These are phyloP conservation scores for Sarcoramphus papa DNA, from an alignment of 2,797 vertebrate genomes.

Conservation along the genomic window DNA sequence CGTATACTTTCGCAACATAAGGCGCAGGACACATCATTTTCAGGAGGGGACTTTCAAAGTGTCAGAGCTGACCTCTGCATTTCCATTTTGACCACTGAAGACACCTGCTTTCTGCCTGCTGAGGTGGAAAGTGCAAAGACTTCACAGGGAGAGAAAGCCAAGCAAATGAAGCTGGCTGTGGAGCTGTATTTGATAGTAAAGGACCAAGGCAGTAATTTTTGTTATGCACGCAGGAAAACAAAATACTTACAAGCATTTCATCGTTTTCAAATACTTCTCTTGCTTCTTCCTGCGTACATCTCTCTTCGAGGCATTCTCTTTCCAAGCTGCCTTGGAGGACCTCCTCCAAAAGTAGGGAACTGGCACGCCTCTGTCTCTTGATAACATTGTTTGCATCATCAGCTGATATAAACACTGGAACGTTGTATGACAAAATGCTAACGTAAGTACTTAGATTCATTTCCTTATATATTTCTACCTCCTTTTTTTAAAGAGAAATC, in stretches of 20 bases:
- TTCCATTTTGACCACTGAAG: background rate
- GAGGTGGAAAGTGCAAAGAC: background rate
- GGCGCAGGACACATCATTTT: background rate
- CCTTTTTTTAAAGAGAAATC: background rate
- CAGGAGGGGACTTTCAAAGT: background rate
- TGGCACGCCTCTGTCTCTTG: constrained; percentile 77
- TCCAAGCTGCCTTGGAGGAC: constrained; percentile 85
- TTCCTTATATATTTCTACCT: background rate
- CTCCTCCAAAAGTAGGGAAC: constrained; percentile 81
- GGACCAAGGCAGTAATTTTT: background rate
- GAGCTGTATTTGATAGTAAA: background rate
- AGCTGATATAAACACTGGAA: constrained; percentile 76
- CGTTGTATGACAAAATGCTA: background rate
- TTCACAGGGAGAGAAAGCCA: background rate
- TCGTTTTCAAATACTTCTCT: constrained; percentile 84
- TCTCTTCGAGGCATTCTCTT: constrained; percentile 86
- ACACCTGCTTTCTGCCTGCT: background rate
- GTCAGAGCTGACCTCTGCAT: background rate
- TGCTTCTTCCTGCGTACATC: constrained; percentile 84
- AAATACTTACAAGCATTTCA: constrained; percentile 70
- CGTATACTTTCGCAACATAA: background rate
- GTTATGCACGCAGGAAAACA: background rate
- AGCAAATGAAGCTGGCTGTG: background rate
- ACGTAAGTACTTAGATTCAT: background rate
- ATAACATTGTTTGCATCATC: constrained; percentile 69